Conservation (phyloP, 2,888 invertebrate genomes). For the Acanthosepion esculentum region DNA sequence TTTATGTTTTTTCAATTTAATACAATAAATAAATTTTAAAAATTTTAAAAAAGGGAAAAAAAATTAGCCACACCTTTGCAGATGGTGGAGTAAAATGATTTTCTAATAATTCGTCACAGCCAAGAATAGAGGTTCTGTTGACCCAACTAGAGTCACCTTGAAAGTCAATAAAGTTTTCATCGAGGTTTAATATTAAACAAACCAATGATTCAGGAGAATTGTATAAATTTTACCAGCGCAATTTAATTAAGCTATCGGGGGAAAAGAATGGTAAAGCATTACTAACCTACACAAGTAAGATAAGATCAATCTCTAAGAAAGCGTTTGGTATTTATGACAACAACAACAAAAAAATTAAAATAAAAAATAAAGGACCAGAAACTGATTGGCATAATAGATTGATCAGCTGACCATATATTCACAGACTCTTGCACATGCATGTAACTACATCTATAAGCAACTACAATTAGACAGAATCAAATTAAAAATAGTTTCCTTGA, state of each 20-base stretch:
- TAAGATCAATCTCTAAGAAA: neutral
- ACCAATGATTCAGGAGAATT: neutral
- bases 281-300: neutral
- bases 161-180: conserved; percentile 38
- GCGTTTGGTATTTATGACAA: neutral
- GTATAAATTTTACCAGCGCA: neutral
- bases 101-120: conserved; percentile 23
- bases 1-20: too few species aligned
- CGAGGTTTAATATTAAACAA: neutral
- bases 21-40: too few species aligned
- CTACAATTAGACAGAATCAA: neutral
- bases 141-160: conserved; percentile 39
- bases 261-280: neutral
- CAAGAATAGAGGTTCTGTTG: conserved; percentile 35
- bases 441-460: neutral
- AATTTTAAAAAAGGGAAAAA: neutral
- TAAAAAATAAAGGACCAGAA: neutral
- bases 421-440: neutral
- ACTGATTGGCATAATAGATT: neutral
- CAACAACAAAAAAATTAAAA: neutral
- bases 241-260: too few species aligned
- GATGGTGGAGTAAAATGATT: neutral
- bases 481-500: neutral
- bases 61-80: neutral
- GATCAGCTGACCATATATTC: neutral